Evolutionary conservation across 2,888 invertebrate species (phyloP), one percentile per base, ranked within the genome.

Genomic region (Galerucella pusilla): DNA sequence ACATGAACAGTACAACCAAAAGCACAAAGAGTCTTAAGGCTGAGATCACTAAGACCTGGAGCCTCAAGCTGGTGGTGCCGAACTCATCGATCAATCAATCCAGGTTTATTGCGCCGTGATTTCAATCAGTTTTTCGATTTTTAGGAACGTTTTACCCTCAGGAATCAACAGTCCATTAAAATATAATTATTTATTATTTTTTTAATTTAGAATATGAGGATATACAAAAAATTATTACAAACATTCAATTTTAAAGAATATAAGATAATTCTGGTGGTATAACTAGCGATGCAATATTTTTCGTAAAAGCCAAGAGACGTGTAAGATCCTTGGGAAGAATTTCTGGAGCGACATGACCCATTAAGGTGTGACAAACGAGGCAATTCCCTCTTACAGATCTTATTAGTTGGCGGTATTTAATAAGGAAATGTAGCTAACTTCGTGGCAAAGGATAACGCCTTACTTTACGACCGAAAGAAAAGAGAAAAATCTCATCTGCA

Each of bases 401-500:
- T 86, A 86, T 86, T 87, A 87, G 86, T 86, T 85, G 85, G 79
- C 78, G 84, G 86, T 86, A 85, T 86, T 87, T 87, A 87, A 87
- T 87, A 87, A 87, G 87, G 85, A 87, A 87, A 86, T 86, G 87
- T 86, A 85, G 85, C 85, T 85, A 85, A 87, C 84, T 84, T 84
- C 81, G 84, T 82, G 81, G 79, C 81, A 84, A 84, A 83, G 87
- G 86, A 87, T 87, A 87, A 87, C 85, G 82, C 85, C 84, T 80
- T 83, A 86, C 81, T 87, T 87, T 86, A 86, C 85, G 84, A 82
- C 85, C 83, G 81, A 81, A 80, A 83, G 83, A 85, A 84, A 85
- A 86, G 85, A 85, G 86, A 87, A 87, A 87, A 88, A 87, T 86
- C 87, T 87, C 87, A 87, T 88, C 87, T 87, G 86, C 86, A 87